Percentiles rank a stretch among this genome's conserved stretches.
Evolutionary conservation across 2,113 vertebrate species (phyloP).

Genomic region (Rhynchomys soricoides): DNA sequence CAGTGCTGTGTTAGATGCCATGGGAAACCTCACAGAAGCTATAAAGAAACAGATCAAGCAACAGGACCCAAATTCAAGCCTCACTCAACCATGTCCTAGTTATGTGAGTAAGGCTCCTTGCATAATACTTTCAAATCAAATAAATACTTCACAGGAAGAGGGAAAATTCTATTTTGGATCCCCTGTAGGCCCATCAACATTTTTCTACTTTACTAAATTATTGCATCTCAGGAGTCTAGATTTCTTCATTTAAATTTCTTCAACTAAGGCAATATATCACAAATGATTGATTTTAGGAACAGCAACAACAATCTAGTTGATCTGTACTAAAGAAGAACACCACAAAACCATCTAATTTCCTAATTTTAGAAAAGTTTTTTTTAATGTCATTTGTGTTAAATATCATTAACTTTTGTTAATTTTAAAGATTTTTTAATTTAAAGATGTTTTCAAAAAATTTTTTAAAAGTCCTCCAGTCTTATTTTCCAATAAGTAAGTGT

Average conservation of each 20-base stretch:
- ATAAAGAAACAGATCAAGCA: not conserved
- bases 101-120: not conserved
- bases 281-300: not conserved
- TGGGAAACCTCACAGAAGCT: not conserved
- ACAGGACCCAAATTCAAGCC: not conserved
- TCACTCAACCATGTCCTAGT: not conserved
- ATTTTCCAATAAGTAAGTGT: not conserved
- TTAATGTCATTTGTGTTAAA: constrained; percentile 19
- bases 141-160: constrained; percentile 14
- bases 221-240: not conserved
- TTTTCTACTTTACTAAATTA: constrained; percentile 4
- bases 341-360: not conserved
- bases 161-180: not conserved
- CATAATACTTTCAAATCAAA: not conserved
- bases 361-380: not conserved
- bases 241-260: constrained; percentile 35
- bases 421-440: not conserved
- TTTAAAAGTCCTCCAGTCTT: not conserved
- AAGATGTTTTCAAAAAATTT: not conserved
- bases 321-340: not conserved
- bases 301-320: not conserved
- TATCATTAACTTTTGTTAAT: not conserved
- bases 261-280: not conserved
- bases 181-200: not conserved
- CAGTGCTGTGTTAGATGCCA: not conserved